Base-by-base conservation (phyloP, 2,113 vertebrate genomes). In the Athene noctua region DNA sequence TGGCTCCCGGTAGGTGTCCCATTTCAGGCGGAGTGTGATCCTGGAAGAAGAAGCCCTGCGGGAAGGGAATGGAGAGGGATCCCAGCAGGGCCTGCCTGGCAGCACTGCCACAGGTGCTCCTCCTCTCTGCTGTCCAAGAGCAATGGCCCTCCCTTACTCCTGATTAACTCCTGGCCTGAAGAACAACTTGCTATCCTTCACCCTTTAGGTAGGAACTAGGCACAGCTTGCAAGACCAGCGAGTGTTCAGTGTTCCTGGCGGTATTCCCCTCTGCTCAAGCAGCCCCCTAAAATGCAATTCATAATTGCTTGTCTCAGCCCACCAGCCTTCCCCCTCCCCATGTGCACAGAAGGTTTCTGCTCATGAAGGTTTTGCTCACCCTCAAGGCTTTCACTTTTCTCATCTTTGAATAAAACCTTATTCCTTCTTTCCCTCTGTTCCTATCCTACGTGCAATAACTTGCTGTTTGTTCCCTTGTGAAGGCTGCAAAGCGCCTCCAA, bases 391-490 rank as follows among this genome's bases (percentile, higher is more conserved):
- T 29, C 83, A 80, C 42, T 14, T 92, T 38, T 38, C 38, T 82
- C 10, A 14, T 74, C 51, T 23, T 52, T 70, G 29, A 94, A 77
- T 42, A 80, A 97, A 96, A 89, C 27, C 40, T 63, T 68, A 21
- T 62, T 52, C 46, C 17, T 79, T 52, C 21, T 29, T 22, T 20
- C 42, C 80, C 75, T 70, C 32, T 6, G 7, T 86, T 95, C 74
- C 86, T 46, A 13, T 15, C 2, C 15, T 91, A 94, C 58, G 46
- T 94, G 84, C 78, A 92, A 54, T 75, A 88, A 80, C 34, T 93
- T 78, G 82, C 71, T 68, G 42, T 86, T 61, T 49, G 40, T 80
- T 97, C 79, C 88, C 83, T 86, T 80, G 70, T 29, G 68, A 87
- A 85, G 57, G 58, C 42, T 83, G 62, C 32, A 32, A 72, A 86